Evolutionary conservation across 37 sponge, comb jelly and placozoan species (phyloP).

Genomic region (Spongilla lacustris): DNA sequence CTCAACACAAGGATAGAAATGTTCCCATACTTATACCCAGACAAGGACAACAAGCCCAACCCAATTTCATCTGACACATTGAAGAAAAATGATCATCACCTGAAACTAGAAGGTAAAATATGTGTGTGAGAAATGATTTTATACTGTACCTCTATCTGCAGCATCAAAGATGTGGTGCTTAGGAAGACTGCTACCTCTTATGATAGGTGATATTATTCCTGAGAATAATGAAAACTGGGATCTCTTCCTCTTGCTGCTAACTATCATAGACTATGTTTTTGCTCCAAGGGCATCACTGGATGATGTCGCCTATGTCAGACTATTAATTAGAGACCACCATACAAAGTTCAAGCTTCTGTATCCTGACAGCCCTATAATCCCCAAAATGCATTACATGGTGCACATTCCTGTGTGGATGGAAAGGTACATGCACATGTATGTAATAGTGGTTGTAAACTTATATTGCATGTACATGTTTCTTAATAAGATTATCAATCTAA

Average conservation of each 20-base stretch:
- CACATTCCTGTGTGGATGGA: slow-evolving; percentile 48
- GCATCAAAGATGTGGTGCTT: slow-evolving; percentile 80
- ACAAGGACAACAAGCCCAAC: slow-evolving; percentile 35
- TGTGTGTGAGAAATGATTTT: background rate
- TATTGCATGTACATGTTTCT: too few relatives aligned
- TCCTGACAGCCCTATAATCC: slow-evolving; percentile 36
- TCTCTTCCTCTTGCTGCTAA: slow-evolving; percentile 46
- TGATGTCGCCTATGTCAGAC: slow-evolving; percentile 15
- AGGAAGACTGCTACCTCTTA: slow-evolving; percentile 51
- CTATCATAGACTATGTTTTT: slow-evolving; percentile 67
- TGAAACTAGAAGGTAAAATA: slow-evolving; percentile 41
- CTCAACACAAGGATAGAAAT: slow-evolving; percentile 32
- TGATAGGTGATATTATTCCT: slow-evolving; percentile 57
- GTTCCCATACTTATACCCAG: slow-evolving; percentile 36
- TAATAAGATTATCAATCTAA: too few relatives aligned
- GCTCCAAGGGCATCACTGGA: slow-evolving; percentile 44
- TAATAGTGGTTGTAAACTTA: too few relatives aligned
- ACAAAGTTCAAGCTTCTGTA: slow-evolving; percentile 27
- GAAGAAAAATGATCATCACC: slow-evolving; percentile 10
- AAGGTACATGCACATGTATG: slow-evolving; percentile 12
- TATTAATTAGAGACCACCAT: slow-evolving; percentile 35
- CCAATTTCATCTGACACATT: slow-evolving; percentile 6
- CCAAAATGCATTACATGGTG: slow-evolving; percentile 70
- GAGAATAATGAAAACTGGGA: slow-evolving; percentile 49
- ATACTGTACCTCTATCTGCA: background rate